phyloP scores from a whole-genome alignment of 2,113 vertebrate genomes.

The Chunga burmeisteri region DNA sequence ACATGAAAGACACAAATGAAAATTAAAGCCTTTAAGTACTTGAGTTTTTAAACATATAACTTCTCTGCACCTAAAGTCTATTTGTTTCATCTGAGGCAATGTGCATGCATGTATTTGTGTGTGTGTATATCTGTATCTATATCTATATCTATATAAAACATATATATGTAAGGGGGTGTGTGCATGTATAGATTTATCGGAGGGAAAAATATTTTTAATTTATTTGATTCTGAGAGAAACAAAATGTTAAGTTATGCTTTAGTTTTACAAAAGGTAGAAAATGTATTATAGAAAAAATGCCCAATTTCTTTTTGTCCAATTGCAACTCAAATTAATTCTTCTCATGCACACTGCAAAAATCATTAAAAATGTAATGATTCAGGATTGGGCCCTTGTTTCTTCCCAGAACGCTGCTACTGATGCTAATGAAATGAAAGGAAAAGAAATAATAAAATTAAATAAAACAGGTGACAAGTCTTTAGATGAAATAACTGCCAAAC shows the following conservation, averaged over 20 bases:
- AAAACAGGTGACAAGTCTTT: neutral
- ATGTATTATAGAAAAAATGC: neutral
- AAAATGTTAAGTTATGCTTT: neutral
- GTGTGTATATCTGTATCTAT: no score
- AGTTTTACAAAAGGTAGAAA: neutral
- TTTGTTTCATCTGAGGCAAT: neutral
- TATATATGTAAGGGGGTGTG: accelerated
- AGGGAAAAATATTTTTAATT: neutral
- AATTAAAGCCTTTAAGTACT: neutral
- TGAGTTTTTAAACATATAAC: neutral
- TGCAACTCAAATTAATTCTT: neutral
- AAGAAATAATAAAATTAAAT: neutral
- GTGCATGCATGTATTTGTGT: accelerated
- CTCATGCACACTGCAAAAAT: neutral
- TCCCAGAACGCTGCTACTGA: neutral
- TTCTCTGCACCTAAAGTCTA: neutral
- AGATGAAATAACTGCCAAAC: neutral
- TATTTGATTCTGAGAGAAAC: neutral
- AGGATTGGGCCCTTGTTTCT: neutral
- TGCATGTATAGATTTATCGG: neutral
- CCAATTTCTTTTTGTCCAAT: neutral
- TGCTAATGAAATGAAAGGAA: neutral
- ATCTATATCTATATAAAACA: no score
- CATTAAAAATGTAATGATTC: neutral
- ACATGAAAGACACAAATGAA: neutral